phyloP scores from a whole-genome alignment of 2,113 vertebrate genomes.

The Pipa parva region DNA sequence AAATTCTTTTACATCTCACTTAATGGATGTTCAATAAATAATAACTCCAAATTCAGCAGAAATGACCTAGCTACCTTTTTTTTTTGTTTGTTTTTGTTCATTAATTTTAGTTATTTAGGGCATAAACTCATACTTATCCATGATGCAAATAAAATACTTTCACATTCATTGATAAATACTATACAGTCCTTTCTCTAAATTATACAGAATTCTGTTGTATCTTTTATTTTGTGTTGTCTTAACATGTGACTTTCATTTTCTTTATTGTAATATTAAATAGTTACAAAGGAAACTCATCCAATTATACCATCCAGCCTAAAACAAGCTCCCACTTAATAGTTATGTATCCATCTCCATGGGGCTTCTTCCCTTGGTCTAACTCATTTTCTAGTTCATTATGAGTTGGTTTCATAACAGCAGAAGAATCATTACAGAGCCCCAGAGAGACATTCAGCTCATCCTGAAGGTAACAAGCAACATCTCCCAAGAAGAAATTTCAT shows the following conservation, averaged over 20 bases:
- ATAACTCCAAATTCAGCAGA: no score
- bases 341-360: slow-evolving; percentile 28
- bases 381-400: slow-evolving; percentile 35
- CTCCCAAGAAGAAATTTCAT: slow-evolving; percentile 14
- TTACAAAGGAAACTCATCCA: slow-evolving; percentile 45
- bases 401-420: slow-evolving; percentile 14
- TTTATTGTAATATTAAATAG: slow-evolving; percentile 44
- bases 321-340: slow-evolving; percentile 40
- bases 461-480: neutral
- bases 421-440: slow-evolving; percentile 25
- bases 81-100: no score
- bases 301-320: slow-evolving; percentile 36
- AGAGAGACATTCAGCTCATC: neutral
- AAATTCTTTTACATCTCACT: no score
- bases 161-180: neutral
- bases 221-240: slow-evolving; percentile 44
- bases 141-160: no score
- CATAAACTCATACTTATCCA: no score
- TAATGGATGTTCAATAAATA: no score
- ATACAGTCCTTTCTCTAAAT: neutral
- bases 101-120: no score
- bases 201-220: neutral
- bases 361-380: slow-evolving; percentile 27
- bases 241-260: slow-evolving; percentile 53
- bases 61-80: no score